phyloP scores from a whole-genome alignment of 2,888 invertebrate species.

The Aphidoletes aphidimyza region DNA sequence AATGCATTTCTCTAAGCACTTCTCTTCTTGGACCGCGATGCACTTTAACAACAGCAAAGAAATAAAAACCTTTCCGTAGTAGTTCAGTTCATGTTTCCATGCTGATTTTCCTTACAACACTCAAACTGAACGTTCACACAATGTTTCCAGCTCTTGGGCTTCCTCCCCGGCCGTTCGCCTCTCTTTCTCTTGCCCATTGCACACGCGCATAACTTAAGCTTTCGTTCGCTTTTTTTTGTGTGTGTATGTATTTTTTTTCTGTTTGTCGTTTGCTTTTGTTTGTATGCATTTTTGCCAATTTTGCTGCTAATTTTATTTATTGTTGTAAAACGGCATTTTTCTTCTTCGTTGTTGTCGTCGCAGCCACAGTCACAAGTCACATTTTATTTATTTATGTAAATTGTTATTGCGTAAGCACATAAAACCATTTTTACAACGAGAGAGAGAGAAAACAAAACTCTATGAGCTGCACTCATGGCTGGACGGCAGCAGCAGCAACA shows the following conservation, averaged over 20 bases:
- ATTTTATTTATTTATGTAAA: constrained; percentile 53
- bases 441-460: neutral
- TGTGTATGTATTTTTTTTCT: neutral
- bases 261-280: neutral
- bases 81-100: neutral
- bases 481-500: neutral
- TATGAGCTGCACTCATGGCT: neutral
- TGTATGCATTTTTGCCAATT: constrained; percentile 53
- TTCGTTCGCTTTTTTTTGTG: neutral
- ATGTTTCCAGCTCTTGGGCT: neutral
- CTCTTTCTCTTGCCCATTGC: neutral
- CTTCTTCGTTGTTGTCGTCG: constrained; percentile 28
- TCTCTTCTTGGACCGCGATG: neutral
- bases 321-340: constrained; percentile 52
- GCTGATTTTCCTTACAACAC: neutral
- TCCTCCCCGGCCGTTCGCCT: neutral
- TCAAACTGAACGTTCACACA: neutral
- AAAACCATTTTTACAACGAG: neutral
- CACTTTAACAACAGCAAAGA: too few species aligned
- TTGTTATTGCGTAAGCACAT: constrained; percentile 53
- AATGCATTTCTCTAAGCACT: constrained; percentile 2
- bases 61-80: neutral
- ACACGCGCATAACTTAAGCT: constrained; percentile 10
- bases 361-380: neutral
- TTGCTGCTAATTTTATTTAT: constrained; percentile 50